A percentile compares a stretch with the other conserved stretches of the same genome.
Conservation (phyloP, 2,888 invertebrate species). For the Pseudococcus longispinus region DNA sequence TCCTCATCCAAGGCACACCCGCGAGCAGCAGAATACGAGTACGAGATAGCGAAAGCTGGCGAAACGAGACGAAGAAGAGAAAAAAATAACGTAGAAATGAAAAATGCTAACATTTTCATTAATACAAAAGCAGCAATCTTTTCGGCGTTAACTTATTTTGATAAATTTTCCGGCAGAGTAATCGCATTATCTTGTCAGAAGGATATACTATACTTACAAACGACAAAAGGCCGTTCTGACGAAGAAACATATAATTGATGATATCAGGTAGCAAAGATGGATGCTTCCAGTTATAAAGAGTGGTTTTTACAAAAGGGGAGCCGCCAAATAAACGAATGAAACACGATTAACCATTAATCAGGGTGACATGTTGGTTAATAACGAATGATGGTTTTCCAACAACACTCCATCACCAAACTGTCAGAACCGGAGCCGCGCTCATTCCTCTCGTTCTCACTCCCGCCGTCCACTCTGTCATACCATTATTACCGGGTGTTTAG, state of each 20-base stretch:
- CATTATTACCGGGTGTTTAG: conserved; percentile 30
- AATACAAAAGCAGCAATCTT: conserved; percentile 56
- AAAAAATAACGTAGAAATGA: conserved; percentile 8
- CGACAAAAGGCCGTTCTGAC: conserved; percentile 52
- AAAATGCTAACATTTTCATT: conserved; percentile 57
- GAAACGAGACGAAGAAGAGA: neutral
- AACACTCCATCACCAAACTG: conserved; percentile 56
- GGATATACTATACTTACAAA: conserved; percentile 57
- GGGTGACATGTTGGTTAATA: conserved; percentile 58
- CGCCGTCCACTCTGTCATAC: neutral
- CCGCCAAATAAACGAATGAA: conserved; percentile 55
- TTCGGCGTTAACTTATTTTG: conserved; percentile 57
- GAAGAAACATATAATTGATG: conserved; percentile 57
- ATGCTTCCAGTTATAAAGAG: conserved; percentile 56
- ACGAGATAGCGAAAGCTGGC: neutral
- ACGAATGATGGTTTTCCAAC: conserved; percentile 57
- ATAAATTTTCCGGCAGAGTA: conserved; percentile 55
- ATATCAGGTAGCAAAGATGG: conserved; percentile 58
- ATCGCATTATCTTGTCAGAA: conserved; percentile 58
- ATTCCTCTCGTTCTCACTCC: neutral
- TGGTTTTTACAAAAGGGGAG: conserved; percentile 53
- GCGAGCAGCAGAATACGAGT: neutral
- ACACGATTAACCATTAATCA: conserved; percentile 58
- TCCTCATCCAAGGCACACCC: neutral
- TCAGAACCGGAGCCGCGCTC: conserved; percentile 44